Percentiles rank a stretch among this genome's conserved stretches.
Conservation (phyloP, 1,140 invertebrate species). For the Nasonia longicornis region DNA sequence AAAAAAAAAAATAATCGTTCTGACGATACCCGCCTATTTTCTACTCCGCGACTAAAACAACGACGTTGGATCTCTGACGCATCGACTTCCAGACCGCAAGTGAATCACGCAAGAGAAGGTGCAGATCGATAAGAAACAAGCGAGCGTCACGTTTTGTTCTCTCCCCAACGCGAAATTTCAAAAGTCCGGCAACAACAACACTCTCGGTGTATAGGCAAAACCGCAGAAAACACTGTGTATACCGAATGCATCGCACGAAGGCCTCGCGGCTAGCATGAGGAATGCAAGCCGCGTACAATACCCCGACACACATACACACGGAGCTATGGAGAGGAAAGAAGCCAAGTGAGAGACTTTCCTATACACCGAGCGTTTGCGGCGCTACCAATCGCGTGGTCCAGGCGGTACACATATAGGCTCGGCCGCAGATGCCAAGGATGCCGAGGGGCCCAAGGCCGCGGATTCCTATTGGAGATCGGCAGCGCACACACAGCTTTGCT, state of each 20-base stretch:
- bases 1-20: too few species aligned
- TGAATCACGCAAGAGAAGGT: too few species aligned
- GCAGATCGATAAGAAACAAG: too few species aligned
- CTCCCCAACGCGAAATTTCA: too few species aligned
- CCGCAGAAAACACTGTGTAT: neutral
- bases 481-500: constrained; percentile 1
- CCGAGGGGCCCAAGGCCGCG: constrained; percentile 54
- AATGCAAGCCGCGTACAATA: constrained; percentile 21
- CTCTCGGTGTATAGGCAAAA: neutral
- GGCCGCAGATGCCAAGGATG: constrained; percentile 38
- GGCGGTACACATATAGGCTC: constrained; percentile 15
- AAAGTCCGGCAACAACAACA: too few species aligned
- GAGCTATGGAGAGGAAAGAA: neutral
- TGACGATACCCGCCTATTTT: too few species aligned
- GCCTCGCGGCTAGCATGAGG: constrained; percentile 23
- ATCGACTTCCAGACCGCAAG: too few species aligned
- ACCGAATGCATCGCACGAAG: constrained; percentile 10
- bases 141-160: too few species aligned
- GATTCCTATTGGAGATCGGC: constrained; percentile 52
- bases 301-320: neutral
- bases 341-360: constrained; percentile 1
- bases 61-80: too few species aligned
- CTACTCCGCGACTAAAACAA: too few species aligned
- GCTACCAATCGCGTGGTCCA: constrained; percentile 13
- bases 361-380: neutral